Conservation (phyloP, 1,140 invertebrate genomes). For the Cecropterus lyciades region DNA sequence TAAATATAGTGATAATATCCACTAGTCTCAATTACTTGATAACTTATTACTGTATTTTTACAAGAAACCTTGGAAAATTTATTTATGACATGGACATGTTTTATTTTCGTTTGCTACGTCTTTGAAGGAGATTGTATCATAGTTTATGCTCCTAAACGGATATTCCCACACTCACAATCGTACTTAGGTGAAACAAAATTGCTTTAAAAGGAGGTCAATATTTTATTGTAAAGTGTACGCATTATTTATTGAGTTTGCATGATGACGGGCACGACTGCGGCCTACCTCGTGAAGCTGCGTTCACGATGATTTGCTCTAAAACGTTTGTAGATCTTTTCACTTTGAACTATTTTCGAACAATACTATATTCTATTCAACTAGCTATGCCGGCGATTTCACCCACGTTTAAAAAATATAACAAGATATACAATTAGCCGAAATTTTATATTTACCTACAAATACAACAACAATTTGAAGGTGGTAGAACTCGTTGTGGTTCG, state of each 20-base stretch:
- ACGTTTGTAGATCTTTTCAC: not conserved
- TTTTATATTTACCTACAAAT: too few relatives aligned
- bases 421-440: too few relatives aligned
- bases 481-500: too few relatives aligned
- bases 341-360: too few relatives aligned
- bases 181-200: slow-evolving; percentile 12
- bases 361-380: too few relatives aligned
- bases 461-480: too few relatives aligned
- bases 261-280: slow-evolving; percentile 40
- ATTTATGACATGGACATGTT: not conserved
- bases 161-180: slow-evolving; percentile 27
- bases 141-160: slow-evolving; percentile 11
- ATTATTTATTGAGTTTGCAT: slow-evolving; percentile 42
- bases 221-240: slow-evolving; percentile 40
- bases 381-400: too few relatives aligned
- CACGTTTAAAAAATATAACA: too few relatives aligned
- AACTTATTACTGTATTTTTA: too few relatives aligned
- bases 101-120: not conserved
- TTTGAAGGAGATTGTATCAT: slow-evolving; percentile 17
- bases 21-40: too few relatives aligned
- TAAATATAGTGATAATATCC: too few relatives aligned
- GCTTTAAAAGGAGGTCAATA: slow-evolving; percentile 36
- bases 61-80: too few relatives aligned
- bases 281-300: slow-evolving; percentile 42
- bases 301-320: slow-evolving; percentile 41